Conservation (phyloP, 1,140 invertebrate genomes). For the Liolophura sinensis region DNA sequence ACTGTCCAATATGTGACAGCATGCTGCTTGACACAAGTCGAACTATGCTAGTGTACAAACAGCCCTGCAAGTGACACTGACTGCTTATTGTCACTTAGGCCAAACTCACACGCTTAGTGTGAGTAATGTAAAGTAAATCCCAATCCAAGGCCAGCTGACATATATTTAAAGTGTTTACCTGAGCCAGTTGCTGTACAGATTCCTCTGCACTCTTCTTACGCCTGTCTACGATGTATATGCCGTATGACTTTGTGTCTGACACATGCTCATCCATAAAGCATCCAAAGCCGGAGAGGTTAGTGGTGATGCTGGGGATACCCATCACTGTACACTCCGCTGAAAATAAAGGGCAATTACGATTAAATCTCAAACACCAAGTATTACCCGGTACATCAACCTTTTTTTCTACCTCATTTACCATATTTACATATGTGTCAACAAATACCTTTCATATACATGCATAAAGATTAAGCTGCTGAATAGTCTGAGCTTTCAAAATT, state of each 20-base stretch:
- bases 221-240: conserved; percentile 97
- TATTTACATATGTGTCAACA: no score
- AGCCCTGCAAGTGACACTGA: background rate
- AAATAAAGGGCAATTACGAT: conserved; percentile 11
- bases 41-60: background rate
- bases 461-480: no score
- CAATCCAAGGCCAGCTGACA: background rate
- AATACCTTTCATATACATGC: no score
- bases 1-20: no score
- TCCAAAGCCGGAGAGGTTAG: conserved; percentile 97
- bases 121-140: background rate
- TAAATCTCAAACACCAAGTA: no score
- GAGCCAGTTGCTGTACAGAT: conserved; percentile 90
- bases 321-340: conserved; percentile 98
- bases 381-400: no score
- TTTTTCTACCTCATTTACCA: no score
- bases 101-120: conserved; percentile 3
- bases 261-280: conserved; percentile 99
- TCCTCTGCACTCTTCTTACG: conserved; percentile 85
- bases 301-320: conserved; percentile 97
- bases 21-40: no score
- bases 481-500: no score
- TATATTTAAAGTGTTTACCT: conserved; percentile 64
- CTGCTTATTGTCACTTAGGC: background rate
- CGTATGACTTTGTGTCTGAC: conserved; percentile 96